phyloP scores from a whole-genome alignment of 2,113 vertebrate genomes.

The Cryptomyrus ogoouensis region DNA sequence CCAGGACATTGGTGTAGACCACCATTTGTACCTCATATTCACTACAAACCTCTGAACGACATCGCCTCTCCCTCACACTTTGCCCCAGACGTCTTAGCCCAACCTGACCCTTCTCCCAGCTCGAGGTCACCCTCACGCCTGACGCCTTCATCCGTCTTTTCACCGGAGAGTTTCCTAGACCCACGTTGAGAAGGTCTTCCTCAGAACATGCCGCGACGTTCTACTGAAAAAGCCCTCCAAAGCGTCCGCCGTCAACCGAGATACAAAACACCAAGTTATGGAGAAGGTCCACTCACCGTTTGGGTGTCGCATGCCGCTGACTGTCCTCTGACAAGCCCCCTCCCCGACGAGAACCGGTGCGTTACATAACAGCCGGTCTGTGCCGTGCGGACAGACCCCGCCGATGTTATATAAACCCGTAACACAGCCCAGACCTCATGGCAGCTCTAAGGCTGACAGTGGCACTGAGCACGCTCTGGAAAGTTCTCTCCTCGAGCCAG shows the following conservation, averaged over 20 bases:
- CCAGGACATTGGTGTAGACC: background rate
- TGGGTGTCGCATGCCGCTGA: background rate
- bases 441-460: background rate
- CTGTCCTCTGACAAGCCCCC: background rate
- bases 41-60: background rate
- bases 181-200: background rate
- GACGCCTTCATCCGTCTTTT: background rate
- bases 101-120: background rate
- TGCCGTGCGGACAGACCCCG: background rate
- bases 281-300: background rate
- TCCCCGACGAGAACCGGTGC: background rate
- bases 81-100: background rate
- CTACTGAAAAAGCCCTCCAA: background rate
- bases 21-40: background rate
- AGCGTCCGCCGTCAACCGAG: background rate
- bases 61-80: background rate
- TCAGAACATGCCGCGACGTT: background rate
- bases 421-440: background rate
- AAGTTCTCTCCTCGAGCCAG: background rate
- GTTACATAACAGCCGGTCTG: background rate
- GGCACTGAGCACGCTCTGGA: background rate
- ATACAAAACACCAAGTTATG: background rate
- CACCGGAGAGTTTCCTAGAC: background rate
- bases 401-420: background rate
- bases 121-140: background rate